Percentiles rank a stretch among this genome's conserved stretches.
phyloP scores from a whole-genome alignment of 2,888 invertebrate species.

The Ophonus ardosiacus region DNA sequence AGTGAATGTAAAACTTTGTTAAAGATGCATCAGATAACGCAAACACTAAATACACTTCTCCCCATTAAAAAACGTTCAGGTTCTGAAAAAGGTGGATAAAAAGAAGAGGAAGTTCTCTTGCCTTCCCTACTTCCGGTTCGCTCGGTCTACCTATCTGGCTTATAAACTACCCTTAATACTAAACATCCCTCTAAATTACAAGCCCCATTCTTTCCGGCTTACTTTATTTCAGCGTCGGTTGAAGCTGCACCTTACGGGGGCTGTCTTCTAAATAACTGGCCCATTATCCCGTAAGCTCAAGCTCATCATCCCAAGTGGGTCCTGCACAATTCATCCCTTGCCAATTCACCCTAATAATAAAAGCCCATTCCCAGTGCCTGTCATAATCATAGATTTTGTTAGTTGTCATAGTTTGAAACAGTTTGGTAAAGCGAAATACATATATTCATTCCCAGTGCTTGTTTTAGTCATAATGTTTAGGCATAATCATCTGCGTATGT shows the following conservation, averaged over 20 bases:
- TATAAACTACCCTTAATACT: constrained; percentile 78
- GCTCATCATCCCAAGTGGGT: not conserved
- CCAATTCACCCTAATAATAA: not conserved
- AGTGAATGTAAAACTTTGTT: no score
- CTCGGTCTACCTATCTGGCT: constrained; percentile 68
- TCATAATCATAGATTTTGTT: no score
- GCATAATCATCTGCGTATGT: no score
- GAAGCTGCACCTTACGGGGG: constrained; percentile 51
- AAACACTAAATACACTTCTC: not conserved
- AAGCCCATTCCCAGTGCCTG: no score
- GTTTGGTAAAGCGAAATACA: no score
- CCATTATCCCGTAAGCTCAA: constrained; percentile 74
- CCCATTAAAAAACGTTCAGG: not conserved
- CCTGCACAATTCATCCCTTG: not conserved
- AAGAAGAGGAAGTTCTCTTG: constrained; percentile 14
- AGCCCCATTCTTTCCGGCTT: constrained; percentile 76
- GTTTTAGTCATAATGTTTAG: no score
- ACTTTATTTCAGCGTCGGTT: constrained; percentile 74
- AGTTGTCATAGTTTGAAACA: no score
- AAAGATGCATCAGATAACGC: not conserved
- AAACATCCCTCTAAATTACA: constrained; percentile 77
- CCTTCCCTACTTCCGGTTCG: constrained; percentile 57
- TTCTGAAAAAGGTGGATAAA: not conserved
- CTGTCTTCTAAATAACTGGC: constrained; percentile 75
- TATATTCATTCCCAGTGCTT: no score